phyloP scores from a whole-genome alignment of 1,140 invertebrate species.

The Aphidius gifuensis region DNA sequence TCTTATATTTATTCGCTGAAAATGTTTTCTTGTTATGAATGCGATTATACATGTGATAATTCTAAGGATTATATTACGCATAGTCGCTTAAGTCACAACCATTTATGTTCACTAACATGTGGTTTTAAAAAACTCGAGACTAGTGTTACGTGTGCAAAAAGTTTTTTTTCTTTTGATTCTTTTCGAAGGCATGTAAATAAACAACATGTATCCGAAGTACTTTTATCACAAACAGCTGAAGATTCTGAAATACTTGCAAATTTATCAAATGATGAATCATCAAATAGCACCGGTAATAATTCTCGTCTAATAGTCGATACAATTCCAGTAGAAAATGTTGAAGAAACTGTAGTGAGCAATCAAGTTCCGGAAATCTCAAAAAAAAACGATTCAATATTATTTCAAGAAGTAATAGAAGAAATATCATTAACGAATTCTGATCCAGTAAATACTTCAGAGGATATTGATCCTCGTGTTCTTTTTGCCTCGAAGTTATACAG shows the following conservation, averaged over 20 bases:
- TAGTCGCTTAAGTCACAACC: not conserved
- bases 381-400: not conserved
- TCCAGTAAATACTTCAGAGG: not conserved
- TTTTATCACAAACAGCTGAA: not conserved
- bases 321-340: not conserved
- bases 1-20: not conserved
- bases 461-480: not conserved
- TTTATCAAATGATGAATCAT: too few relatives aligned
- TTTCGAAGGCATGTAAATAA: slow-evolving; percentile 15
- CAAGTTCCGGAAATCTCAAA: not conserved
- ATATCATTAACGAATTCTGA: not conserved
- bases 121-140: not conserved
- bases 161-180: slow-evolving; percentile 16
- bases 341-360: not conserved
- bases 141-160: slow-evolving; percentile 11
- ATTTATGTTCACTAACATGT: slow-evolving; percentile 5
- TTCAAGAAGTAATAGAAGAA: not conserved
- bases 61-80: not conserved
- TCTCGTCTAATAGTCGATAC: too few relatives aligned
- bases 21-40: slow-evolving; percentile 3
- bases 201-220: slow-evolving; percentile 1
- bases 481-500: slow-evolving; percentile 22
- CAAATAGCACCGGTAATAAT: too few relatives aligned
- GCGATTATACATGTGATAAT: not conserved
- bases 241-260: not conserved